A percentile compares a stretch with the other conserved stretches of the same genome.
Conservation (phyloP, 2,797 vertebrate species). For the Cygnus olor region DNA sequence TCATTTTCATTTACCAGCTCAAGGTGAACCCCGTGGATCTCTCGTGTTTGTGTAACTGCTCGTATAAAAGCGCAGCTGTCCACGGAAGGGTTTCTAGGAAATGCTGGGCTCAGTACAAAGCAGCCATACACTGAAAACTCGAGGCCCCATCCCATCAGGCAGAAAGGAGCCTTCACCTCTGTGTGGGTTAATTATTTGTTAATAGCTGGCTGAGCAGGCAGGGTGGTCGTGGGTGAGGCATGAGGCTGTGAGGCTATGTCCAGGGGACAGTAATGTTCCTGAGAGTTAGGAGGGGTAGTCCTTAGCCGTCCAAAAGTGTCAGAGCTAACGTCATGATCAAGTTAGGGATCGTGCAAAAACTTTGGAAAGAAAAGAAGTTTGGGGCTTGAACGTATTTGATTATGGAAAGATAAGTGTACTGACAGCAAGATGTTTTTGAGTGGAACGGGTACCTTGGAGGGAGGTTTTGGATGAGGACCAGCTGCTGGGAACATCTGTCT, state of each 20-base stretch:
- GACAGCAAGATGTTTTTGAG: not conserved
- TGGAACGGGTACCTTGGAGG: not conserved
- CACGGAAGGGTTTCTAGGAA: constrained; percentile 3
- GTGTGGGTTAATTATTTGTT: constrained; percentile 34
- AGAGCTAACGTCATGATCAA: not conserved
- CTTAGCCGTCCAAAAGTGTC: not conserved
- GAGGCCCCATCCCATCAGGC: not conserved
- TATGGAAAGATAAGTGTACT: not conserved
- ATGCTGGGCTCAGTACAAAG: not conserved
- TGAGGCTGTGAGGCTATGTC: not conserved
- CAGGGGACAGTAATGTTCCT: not conserved
- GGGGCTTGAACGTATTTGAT: accelerated
- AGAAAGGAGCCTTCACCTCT: constrained; percentile 1
- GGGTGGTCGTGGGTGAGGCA: not conserved
- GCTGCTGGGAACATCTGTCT: not conserved
- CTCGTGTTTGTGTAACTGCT: not conserved
- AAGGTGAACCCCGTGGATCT: not conserved
- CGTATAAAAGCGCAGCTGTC: not conserved
- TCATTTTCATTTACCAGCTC: not conserved
- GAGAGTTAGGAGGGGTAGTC: not conserved
- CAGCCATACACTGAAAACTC: not conserved
- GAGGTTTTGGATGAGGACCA: not conserved
- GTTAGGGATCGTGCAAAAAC: accelerated
- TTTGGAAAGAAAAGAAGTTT: not conserved
- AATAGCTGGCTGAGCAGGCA: not conserved